A percentile compares a stretch with the other conserved stretches of the same genome.
Conservation (phyloP, 1,140 invertebrate species). For the Dinothrombium tinctorium region DNA sequence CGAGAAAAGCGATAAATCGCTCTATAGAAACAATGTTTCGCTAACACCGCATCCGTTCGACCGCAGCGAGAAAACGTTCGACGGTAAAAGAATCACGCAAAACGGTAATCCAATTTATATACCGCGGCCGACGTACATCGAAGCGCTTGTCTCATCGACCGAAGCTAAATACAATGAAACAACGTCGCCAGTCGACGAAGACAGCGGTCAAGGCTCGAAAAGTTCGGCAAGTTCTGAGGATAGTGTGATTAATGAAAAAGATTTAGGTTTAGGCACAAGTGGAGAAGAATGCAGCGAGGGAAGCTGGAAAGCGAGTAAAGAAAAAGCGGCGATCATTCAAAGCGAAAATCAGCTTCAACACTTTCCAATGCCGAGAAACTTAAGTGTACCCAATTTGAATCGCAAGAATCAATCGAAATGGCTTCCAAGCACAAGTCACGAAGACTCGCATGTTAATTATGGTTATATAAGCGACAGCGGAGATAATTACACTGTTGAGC, state of each 20-base stretch:
- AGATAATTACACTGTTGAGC: too few species aligned
- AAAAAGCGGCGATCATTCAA: too few species aligned
- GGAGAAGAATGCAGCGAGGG: slow-evolving; percentile 38
- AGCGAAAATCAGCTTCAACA: too few species aligned
- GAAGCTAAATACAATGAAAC: slow-evolving; percentile 8
- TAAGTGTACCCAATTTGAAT: too few species aligned
- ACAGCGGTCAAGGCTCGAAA: slow-evolving; percentile 5
- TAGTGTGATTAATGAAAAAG: slow-evolving; percentile 35
- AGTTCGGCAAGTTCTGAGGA: slow-evolving; percentile 11
- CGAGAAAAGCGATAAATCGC: neutral
- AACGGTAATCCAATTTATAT: slow-evolving; percentile 10
- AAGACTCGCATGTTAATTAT: too few species aligned
- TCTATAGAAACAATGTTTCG: neutral
- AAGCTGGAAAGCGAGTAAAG: too few species aligned
- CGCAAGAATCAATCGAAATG: too few species aligned
- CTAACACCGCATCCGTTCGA: slow-evolving; percentile 7
- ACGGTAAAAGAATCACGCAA: slow-evolving; percentile 7
- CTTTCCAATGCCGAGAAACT: too few species aligned
- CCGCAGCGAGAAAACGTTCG: slow-evolving; percentile 6
- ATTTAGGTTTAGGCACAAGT: slow-evolving; percentile 59
- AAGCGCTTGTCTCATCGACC: slow-evolving; percentile 2
- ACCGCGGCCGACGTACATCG: slow-evolving; percentile 3
- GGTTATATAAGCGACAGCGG: too few species aligned
- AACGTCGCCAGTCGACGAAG: neutral
- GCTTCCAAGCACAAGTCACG: too few species aligned